phyloP scores from a whole-genome alignment of 2,888 invertebrate species.

The Andrena minutula region DNA sequence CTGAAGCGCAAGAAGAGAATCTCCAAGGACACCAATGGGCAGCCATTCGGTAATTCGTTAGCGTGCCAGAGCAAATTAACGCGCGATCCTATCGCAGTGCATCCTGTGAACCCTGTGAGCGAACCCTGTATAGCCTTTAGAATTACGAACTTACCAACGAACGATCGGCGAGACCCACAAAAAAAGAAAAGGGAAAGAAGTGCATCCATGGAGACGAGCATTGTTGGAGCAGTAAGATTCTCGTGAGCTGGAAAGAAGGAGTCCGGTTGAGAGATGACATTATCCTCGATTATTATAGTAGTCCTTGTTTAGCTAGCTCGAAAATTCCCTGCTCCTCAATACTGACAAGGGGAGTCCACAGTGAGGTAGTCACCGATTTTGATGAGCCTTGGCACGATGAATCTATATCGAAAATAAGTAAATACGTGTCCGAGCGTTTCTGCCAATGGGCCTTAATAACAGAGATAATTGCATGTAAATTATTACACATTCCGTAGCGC shows the following conservation, averaged over 20 bases:
- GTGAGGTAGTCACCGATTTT: too few species aligned
- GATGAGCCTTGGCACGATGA: too few species aligned
- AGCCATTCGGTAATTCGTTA: constrained; percentile 56
- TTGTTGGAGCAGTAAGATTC: constrained; percentile 17
- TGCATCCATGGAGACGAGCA: constrained; percentile 34
- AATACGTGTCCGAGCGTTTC: too few species aligned
- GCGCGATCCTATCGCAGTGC: constrained; percentile 75
- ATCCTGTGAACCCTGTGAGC: constrained; percentile 79
- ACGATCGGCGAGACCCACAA: constrained; percentile 9
- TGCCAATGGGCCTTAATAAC: too few species aligned
- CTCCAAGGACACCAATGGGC: constrained; percentile 41
- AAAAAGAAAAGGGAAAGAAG: not conserved
- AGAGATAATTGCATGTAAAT: too few species aligned
- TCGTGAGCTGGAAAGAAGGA: not conserved
- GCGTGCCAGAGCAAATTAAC: constrained; percentile 45
- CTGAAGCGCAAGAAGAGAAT: constrained; percentile 31
- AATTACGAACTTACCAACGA: constrained; percentile 26
- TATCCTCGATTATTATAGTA: not conserved
- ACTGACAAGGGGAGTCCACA: too few species aligned
- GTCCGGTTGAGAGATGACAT: not conserved
- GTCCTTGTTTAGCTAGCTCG: not conserved
- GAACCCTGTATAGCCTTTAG: constrained; percentile 69
- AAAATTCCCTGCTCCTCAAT: not conserved
- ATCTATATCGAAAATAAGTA: too few species aligned
- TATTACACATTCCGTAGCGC: too few species aligned